Evolutionary conservation across 37 sponge, comb jelly and placozoan species (phyloP).

Genomic region (Aphrocallistes beatrix): DNA sequence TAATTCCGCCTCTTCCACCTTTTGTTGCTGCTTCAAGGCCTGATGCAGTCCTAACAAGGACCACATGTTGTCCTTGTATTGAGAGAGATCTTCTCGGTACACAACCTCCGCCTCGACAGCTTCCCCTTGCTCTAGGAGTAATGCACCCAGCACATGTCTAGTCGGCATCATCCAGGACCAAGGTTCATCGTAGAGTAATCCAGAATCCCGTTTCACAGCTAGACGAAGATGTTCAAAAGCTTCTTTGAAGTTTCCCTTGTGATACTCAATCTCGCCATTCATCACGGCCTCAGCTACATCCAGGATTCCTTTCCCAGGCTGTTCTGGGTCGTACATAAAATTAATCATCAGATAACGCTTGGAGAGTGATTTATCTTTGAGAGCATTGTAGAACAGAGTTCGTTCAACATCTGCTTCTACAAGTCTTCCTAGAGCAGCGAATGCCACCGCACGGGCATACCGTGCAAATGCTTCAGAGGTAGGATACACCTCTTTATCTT

Average conservation of each 20-base stretch:
- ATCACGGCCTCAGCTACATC: slow-evolving; percentile 44
- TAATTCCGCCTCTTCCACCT: slow-evolving; percentile 27
- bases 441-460: slow-evolving; percentile 56
- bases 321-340: slow-evolving; percentile 34
- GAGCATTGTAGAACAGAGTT: slow-evolving; percentile 23
- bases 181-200: slow-evolving; percentile 39
- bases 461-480: slow-evolving; percentile 26
- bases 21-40: slow-evolving; percentile 25
- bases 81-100: slow-evolving; percentile 32
- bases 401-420: slow-evolving; percentile 42
- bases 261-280: slow-evolving; percentile 50
- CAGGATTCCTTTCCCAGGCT: slow-evolving; percentile 28
- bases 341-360: slow-evolving; percentile 31
- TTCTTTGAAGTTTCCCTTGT: slow-evolving; percentile 32
- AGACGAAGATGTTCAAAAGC: slow-evolving; percentile 38
- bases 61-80: slow-evolving; percentile 51
- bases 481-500: slow-evolving; percentile 39
- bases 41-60: slow-evolving; percentile 35
- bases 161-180: slow-evolving; percentile 62
- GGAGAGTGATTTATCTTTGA: slow-evolving; percentile 32
- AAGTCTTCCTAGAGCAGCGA: slow-evolving; percentile 33
- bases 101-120: slow-evolving; percentile 35
- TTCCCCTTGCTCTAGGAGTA: slow-evolving; percentile 43
- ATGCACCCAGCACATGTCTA: slow-evolving; percentile 42
- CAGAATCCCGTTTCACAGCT: slow-evolving; percentile 41